Conservation (phyloP, 2,888 invertebrate genomes). For the Tuta absoluta region DNA sequence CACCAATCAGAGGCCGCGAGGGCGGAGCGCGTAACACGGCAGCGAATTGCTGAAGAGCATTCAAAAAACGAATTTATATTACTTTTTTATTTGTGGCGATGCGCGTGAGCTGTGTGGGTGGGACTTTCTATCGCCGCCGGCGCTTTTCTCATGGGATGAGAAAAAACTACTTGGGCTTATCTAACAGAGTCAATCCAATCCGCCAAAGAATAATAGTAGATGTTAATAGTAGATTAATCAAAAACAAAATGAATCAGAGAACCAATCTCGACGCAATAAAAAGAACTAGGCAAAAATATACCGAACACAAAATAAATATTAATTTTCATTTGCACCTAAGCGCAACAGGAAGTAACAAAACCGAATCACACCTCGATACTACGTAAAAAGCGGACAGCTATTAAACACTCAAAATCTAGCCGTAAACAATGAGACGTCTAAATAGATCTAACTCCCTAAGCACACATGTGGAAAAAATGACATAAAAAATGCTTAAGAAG, state of each 20-base stretch:
- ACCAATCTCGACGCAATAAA: no score
- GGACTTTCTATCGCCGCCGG: conserved; percentile 76
- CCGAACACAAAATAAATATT: neutral
- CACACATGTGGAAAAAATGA: conserved; percentile 55
- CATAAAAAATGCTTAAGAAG: conserved; percentile 29
- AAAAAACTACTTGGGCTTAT: conserved; percentile 17
- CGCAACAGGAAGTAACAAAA: conserved; percentile 27
- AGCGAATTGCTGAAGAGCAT: conserved; percentile 59
- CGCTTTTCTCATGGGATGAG: conserved; percentile 66
- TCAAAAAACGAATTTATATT: conserved; percentile 61
- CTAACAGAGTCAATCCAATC: conserved; percentile 28
- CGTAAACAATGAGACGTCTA: conserved; percentile 32
- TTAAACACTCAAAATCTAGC: conserved; percentile 44
- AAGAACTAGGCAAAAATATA: neutral
- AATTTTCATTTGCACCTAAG: neutral
- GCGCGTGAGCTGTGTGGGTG: conserved; percentile 67
- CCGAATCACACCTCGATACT: conserved; percentile 21
- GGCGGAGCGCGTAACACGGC: conserved; percentile 75
- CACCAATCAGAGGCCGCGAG: conserved; percentile 64
- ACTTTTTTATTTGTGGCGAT: conserved; percentile 50
- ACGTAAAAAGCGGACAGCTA: conserved; percentile 37
- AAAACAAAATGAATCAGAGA: no score
- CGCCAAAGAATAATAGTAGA: no score
- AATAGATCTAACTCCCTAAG: conserved; percentile 53
- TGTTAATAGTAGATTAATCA: no score